Evolutionary conservation across 1,140 invertebrate genomes (phyloP).

Genomic region (Mycetomoellerius zeteki): DNA sequence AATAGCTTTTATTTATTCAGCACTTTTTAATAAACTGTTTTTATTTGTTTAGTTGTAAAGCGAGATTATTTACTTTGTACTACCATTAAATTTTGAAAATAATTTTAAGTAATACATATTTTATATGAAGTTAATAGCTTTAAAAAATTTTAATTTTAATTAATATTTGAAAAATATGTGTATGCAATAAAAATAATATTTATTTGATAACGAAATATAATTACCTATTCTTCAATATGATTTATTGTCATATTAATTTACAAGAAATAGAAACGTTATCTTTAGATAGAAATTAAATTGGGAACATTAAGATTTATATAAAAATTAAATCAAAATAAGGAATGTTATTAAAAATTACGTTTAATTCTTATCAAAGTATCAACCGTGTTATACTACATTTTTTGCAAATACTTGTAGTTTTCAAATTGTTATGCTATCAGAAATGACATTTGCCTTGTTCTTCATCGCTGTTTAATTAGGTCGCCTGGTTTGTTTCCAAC

Average conservation of each 20-base stretch:
- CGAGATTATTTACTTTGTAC: no score
- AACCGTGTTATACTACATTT: background rate
- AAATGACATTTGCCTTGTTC: conserved; percentile 30
- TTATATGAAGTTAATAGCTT: background rate
- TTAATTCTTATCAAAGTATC: background rate
- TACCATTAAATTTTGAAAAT: background rate
- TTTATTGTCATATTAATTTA: background rate
- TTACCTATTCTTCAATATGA: background rate
- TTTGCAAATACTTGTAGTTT: background rate
- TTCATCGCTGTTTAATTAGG: conserved; percentile 84
- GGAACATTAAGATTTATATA: background rate
- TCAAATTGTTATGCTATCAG: background rate
- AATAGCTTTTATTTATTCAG: background rate
- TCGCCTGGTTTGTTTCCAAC: conserved; percentile 99
- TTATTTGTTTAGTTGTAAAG: no score
- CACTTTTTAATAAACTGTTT: background rate
- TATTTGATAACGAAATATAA: background rate
- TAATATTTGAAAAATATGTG: background rate
- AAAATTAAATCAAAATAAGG: background rate
- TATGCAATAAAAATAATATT: background rate
- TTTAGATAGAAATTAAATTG: background rate
- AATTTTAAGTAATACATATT: background rate
- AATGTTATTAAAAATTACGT: background rate
- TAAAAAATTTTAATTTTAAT: conserved; percentile 1
- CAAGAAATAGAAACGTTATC: background rate